Percentiles rank a stretch among this genome's conserved stretches.
Conservation (phyloP, 1,140 invertebrate genomes). For the Drosophila athabasca region DNA sequence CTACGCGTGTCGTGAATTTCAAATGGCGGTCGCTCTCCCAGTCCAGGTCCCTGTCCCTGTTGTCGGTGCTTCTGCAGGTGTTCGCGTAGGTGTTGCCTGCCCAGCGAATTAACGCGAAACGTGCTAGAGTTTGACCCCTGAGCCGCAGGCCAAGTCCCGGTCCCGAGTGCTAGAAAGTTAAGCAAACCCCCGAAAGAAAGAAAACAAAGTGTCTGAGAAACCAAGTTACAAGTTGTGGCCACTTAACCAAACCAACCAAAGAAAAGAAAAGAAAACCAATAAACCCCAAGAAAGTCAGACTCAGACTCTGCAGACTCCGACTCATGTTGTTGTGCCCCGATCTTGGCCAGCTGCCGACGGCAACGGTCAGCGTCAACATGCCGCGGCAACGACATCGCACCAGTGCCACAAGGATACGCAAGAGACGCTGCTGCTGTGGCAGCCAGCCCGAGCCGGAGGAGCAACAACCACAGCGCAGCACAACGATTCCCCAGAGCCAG, state of each 20-base stretch:
- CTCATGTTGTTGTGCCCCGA: conserved; percentile 53
- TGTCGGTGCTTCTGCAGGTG: conserved; percentile 10
- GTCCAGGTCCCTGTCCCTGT: too few species aligned
- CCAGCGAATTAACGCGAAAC: conserved; percentile 39
- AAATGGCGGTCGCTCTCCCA: conserved; percentile 57
- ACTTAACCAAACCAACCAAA: conserved; percentile 11
- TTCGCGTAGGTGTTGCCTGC: conserved; percentile 32
- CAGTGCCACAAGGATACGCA: conserved; percentile 67
- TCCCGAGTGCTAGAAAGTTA: conserved; percentile 13
- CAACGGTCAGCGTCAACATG: conserved; percentile 12
- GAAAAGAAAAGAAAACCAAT: conserved; percentile 1
- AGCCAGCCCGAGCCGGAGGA: neutral
- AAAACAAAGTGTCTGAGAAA: conserved; percentile 6
- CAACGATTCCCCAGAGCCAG: too few species aligned
- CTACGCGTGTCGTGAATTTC: conserved; percentile 76
- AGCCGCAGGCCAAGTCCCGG: neutral
- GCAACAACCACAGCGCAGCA: conserved; percentile 22
- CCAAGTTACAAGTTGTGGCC: too few species aligned
- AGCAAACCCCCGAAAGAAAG: neutral
- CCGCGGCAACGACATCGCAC: conserved; percentile 53
- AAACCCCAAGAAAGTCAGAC: too few species aligned
- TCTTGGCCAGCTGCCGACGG: conserved; percentile 36
- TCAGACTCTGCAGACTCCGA: neutral
- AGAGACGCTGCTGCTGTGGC: conserved; percentile 57
- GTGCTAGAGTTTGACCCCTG: neutral